These are phyloP conservation scores for Petaurus breviceps DNA, from an alignment of 2,113 vertebrate genomes.

Conservation along the genomic window DNA sequence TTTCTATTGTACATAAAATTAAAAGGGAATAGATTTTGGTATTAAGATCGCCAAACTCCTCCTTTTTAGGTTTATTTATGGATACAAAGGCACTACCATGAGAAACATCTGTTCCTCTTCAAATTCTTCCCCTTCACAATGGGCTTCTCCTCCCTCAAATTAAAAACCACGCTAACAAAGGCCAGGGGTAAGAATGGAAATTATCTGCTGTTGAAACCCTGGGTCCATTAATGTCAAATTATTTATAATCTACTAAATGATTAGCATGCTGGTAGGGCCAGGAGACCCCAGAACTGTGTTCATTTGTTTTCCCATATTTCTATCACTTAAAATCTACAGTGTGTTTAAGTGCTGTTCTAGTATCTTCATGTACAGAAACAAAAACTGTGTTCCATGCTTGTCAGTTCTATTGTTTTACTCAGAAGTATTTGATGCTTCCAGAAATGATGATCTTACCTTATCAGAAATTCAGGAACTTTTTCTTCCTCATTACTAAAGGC, in stretches of 20 bases:
- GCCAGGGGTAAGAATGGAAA: conserved; percentile 38
- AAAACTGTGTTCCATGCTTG: conserved; percentile 25
- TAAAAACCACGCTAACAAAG: conserved; percentile 69
- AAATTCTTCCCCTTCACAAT: conserved; percentile 69
- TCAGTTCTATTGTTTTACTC: conserved; percentile 10
- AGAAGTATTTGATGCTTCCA: conserved; percentile 33
- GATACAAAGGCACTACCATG: conserved; percentile 54
- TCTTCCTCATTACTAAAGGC: conserved; percentile 45
- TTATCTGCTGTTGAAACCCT: conserved; percentile 42
- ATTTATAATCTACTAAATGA: conserved; percentile 28
- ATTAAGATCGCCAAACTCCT: conserved; percentile 31
- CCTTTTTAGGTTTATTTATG: conserved; percentile 49
- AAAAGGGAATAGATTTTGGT: conserved; percentile 48
- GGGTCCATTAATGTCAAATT: conserved; percentile 33
- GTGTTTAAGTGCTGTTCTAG: conserved; percentile 9
- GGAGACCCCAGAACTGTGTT: background rate
- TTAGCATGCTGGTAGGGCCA: conserved; percentile 25
- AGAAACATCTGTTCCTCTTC: conserved; percentile 72
- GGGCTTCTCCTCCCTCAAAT: conserved; percentile 70
- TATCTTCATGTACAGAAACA: conserved; percentile 15
- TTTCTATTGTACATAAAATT: conserved; percentile 47
- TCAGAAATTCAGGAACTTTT: conserved; percentile 41
- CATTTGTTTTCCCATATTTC: conserved; percentile 14
- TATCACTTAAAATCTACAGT: conserved; percentile 20
- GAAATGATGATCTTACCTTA: conserved; percentile 14